These are phyloP conservation scores for Acanthaster planci DNA, from an alignment of 35 echinoderm and acorn worm genomes.

Conservation along the genomic window DNA sequence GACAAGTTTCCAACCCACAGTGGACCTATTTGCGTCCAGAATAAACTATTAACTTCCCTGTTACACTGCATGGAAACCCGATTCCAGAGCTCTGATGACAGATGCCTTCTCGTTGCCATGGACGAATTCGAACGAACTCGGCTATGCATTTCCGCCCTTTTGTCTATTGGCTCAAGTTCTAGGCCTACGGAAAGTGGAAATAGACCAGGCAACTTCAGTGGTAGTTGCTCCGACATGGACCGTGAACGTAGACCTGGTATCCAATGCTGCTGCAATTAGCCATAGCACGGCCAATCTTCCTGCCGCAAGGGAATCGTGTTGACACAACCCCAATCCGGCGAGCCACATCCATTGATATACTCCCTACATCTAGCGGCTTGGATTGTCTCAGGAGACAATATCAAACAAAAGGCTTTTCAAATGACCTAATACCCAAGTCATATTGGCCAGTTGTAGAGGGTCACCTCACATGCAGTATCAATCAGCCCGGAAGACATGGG, in stretches of 20 bases:
- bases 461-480: no score
- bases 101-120: conserved; percentile 56
- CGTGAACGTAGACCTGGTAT: conserved; percentile 76
- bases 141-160: no score
- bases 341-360: no score
- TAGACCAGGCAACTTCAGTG: conserved; percentile 46
- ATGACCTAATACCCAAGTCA: no score
- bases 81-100: no score
- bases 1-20: conserved; percentile 25
- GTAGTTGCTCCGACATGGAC: no score
- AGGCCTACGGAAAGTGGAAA: conserved; percentile 34
- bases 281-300: conserved; percentile 33
- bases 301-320: conserved; percentile 24
- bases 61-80: conserved; percentile 74
- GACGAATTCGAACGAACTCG: conserved; percentile 27
- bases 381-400: no score
- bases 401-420: no score
- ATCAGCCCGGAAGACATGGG: no score
- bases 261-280: conserved; percentile 34
- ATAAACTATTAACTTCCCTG: conserved; percentile 38
- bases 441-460: no score
- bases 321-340: no score
- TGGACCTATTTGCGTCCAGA: conserved; percentile 68
- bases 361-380: no score
- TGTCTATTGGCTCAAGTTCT: conserved; percentile 46